Percentiles rank a stretch among this genome's conserved stretches.
Conservation (phyloP, 2,888 invertebrate species). For the Suillia variegata region DNA sequence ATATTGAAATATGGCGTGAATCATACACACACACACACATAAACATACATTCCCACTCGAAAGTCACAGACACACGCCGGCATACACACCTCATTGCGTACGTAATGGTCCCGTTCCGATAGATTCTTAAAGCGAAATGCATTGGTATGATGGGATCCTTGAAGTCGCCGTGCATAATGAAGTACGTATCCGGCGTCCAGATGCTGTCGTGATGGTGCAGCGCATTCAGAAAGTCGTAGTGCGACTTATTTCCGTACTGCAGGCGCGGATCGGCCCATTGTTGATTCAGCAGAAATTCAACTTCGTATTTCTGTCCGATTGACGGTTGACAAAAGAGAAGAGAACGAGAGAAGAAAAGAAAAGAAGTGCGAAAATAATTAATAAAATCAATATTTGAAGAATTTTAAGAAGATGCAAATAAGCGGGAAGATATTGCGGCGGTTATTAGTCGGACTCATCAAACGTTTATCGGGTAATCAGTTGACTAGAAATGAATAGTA, state of each 20-base stretch:
- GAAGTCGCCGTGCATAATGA: conserved; percentile 96
- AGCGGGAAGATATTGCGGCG: too few relatives aligned
- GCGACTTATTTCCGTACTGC: conserved; percentile 85
- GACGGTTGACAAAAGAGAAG: neutral
- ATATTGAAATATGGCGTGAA: too few relatives aligned
- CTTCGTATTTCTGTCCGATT: conserved; percentile 92
- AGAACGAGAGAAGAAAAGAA: neutral
- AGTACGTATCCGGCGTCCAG: conserved; percentile 94
- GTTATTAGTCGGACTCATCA: too few relatives aligned
- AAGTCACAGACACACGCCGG: too few relatives aligned
- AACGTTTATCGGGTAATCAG: too few relatives aligned
- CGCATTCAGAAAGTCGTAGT: conserved; percentile 87
- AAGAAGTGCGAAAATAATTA: too few relatives aligned
- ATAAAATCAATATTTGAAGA: neutral
- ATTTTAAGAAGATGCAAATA: neutral
- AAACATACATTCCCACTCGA: too few relatives aligned
- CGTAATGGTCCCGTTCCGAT: conserved; percentile 90
- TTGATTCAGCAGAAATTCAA: conserved; percentile 91
- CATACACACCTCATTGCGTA: conserved; percentile 82
- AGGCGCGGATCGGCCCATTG: conserved; percentile 92
- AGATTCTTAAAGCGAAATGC: conserved; percentile 91
- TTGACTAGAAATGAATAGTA: too few relatives aligned
- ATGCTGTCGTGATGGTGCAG: conserved; percentile 91
- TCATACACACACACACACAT: too few relatives aligned
- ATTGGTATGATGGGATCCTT: conserved; percentile 92